Evolutionary conservation across 2,888 invertebrate genomes (phyloP).

Genomic region (Apoda limacodes): DNA sequence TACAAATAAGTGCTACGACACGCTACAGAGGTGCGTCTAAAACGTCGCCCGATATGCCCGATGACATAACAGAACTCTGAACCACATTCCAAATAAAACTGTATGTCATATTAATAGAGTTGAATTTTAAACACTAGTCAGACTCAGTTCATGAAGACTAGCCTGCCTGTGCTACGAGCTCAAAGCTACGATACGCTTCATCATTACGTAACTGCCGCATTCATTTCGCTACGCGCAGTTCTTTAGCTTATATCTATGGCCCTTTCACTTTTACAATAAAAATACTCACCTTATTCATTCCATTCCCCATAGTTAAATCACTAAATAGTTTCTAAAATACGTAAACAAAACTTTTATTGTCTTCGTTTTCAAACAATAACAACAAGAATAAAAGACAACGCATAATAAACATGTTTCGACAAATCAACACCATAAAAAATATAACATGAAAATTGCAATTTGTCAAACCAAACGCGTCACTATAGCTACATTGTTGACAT

Average conservation of each 20-base stretch:
- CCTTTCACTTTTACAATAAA: too few relatives aligned
- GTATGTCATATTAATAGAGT: too few relatives aligned
- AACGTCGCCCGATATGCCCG: too few relatives aligned
- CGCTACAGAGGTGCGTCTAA: too few relatives aligned
- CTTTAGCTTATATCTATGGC: too few relatives aligned
- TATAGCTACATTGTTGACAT: conserved; percentile 68
- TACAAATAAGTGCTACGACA: too few relatives aligned
- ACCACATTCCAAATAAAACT: too few relatives aligned
- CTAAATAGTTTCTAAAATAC: not conserved
- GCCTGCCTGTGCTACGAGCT: conserved; percentile 9
- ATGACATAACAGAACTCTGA: too few relatives aligned
- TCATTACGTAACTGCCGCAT: conserved; percentile 30
- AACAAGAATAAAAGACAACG: conserved; percentile 32
- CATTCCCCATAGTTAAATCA: conserved; percentile 78
- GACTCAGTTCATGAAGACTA: too few relatives aligned
- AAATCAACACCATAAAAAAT: conserved; percentile 29
- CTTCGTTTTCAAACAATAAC: too few relatives aligned
- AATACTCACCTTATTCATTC: conserved; percentile 86
- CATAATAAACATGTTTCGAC: conserved; percentile 30
- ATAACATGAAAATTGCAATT: conserved; percentile 24
- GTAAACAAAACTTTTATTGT: conserved; percentile 38
- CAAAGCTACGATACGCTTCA: conserved; percentile 21
- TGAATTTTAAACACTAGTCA: too few relatives aligned
- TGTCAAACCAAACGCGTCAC: conserved; percentile 53
- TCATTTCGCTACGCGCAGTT: conserved; percentile 19